Conservation (phyloP, 1,140 invertebrate species). For the Mamestra configurata region DNA sequence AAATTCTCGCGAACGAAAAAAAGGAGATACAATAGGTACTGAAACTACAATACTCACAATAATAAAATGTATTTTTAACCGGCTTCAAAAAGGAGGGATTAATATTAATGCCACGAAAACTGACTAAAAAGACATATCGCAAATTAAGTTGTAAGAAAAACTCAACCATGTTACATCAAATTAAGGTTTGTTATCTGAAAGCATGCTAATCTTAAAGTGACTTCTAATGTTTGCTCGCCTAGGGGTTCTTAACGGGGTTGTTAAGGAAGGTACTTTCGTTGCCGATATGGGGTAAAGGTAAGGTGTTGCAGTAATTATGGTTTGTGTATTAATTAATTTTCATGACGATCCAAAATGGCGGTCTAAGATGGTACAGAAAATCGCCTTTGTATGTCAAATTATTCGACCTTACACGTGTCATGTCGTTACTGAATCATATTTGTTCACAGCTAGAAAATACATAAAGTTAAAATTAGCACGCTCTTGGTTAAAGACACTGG, state of each 20-base stretch:
- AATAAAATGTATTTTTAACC: neutral
- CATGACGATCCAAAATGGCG: neutral
- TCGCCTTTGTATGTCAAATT: neutral
- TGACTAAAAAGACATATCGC: neutral
- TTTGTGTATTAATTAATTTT: slow-evolving; percentile 24
- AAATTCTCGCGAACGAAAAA: neutral
- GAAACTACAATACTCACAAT: neutral
- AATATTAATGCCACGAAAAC: too few species aligned
- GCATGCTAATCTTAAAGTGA: neutral
- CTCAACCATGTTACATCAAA: neutral
- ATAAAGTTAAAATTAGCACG: too few species aligned
- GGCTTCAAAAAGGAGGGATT: too few species aligned
- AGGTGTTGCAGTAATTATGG: neutral
- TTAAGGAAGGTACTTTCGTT: neutral
- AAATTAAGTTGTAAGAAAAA: neutral
- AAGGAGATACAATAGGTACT: too few species aligned
- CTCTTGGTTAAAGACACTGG: too few species aligned
- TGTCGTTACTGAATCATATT: neutral
- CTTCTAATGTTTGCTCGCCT: neutral
- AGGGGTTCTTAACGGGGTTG: neutral
- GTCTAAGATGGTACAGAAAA: neutral
- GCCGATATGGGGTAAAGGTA: slow-evolving; percentile 20
- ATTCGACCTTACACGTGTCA: neutral
- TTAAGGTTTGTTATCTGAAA: neutral
- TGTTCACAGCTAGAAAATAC: neutral